phyloP scores from a whole-genome alignment of 2,888 invertebrate species.

The Drosophila formosana region DNA sequence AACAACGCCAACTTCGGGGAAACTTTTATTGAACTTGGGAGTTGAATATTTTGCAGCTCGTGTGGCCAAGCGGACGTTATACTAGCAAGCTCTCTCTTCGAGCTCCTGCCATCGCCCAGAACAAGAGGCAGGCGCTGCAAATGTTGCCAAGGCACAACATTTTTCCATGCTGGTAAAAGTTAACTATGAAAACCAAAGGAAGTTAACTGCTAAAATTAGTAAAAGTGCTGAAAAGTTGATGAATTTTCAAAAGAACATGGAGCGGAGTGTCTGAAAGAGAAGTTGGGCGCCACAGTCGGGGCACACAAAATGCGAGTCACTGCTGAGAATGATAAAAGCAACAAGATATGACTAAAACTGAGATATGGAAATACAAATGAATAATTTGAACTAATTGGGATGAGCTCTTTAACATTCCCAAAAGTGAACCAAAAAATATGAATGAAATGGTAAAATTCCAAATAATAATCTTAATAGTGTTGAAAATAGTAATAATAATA shows the following conservation, averaged over 20 bases:
- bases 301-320: not conserved
- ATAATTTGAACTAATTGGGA: too few species aligned
- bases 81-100: not conserved
- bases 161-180: conserved; percentile 82
- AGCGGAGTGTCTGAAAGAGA: conserved; percentile 24
- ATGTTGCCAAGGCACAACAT: conserved; percentile 76
- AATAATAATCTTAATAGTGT: too few species aligned
- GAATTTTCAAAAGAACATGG: conserved; percentile 65
- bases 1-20: conserved; percentile 56
- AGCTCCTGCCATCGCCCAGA: not conserved
- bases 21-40: conserved; percentile 82
- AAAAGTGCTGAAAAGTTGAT: conserved; percentile 83
- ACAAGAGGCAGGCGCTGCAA: conserved; percentile 36
- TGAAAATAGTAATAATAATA: too few species aligned
- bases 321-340: not conserved
- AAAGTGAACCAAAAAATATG: too few species aligned
- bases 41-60: conserved; percentile 51
- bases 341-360: not conserved
- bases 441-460: too few species aligned
- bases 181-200: conserved; percentile 84
- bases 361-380: not conserved
- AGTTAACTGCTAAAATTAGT: conserved; percentile 84
- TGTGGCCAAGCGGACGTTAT: conserved; percentile 18
- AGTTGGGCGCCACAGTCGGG: conserved; percentile 21
- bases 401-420: too few species aligned